Evolutionary conservation across 2,113 vertebrate species (phyloP).

Genomic region (Ariopsis seemanni): DNA sequence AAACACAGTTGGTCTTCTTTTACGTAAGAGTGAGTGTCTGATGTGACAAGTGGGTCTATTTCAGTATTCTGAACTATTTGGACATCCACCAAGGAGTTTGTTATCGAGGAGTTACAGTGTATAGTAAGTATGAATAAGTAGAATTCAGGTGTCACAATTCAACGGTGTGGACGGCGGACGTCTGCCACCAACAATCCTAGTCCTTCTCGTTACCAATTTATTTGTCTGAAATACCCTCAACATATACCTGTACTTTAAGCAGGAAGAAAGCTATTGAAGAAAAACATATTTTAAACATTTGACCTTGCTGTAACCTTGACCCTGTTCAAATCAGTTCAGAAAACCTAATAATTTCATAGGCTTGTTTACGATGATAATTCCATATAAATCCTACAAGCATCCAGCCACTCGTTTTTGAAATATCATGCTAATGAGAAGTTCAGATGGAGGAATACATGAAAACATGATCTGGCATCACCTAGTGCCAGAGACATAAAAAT

Average conservation of each 20-base stretch:
- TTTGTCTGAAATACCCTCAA: not conserved
- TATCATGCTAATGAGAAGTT: not conserved
- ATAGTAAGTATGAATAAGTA: too few relatives aligned
- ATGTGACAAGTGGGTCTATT: too few relatives aligned
- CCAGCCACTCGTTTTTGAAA: not conserved
- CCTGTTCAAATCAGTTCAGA: not conserved
- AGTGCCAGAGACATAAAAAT: not conserved
- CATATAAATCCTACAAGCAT: not conserved
- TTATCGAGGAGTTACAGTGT: too few relatives aligned
- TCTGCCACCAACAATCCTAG: not conserved
- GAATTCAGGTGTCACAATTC: too few relatives aligned
- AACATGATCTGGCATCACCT: not conserved
- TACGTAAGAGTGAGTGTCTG: too few relatives aligned
- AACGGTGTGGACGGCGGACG: too few relatives aligned
- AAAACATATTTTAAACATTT: not conserved
- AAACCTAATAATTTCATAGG: not conserved
- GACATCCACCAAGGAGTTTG: too few relatives aligned
- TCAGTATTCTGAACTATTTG: too few relatives aligned
- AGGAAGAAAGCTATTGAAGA: not conserved
- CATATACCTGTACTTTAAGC: not conserved
- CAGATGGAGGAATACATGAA: not conserved
- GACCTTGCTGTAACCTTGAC: not conserved
- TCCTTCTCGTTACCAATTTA: not conserved
- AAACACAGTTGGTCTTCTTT: too few relatives aligned
- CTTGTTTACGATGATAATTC: not conserved